Percentiles rank a stretch among this genome's conserved stretches.
These are phyloP conservation scores for Galaxias olidus DNA, from an alignment of 2,797 vertebrate genomes.

Conservation along the genomic window DNA sequence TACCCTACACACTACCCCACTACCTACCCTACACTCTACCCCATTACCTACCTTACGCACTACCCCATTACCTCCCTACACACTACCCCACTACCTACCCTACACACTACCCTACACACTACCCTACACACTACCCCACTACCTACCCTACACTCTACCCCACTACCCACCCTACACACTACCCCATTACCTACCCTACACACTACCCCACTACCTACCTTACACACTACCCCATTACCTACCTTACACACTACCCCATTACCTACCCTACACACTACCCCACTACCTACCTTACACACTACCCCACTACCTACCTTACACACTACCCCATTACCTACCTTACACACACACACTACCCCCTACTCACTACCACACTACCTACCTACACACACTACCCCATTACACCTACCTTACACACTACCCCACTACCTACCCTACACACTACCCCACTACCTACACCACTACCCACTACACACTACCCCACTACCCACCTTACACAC, in stretches of 20 bases:
- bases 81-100: conserved; percentile 13
- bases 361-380: conserved; percentile 4
- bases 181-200: neutral
- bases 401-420: conserved; percentile 59
- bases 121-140: conserved; percentile 20
- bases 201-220: neutral
- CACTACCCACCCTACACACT: too few relatives aligned
- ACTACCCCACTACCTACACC: conserved; percentile 48
- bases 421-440: conserved; percentile 58
- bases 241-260: too few relatives aligned
- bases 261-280: too few relatives aligned
- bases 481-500: conserved; percentile 15
- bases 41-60: too few relatives aligned
- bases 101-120: conserved; percentile 35
- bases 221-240: too few relatives aligned
- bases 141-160: too few relatives aligned
- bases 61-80: conserved; percentile 12
- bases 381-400: conserved; percentile 9
- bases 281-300: too few relatives aligned
- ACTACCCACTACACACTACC: conserved; percentile 29
- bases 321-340: too few relatives aligned
- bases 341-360: conserved; percentile 15
- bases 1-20: conserved; percentile 7
- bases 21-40: conserved; percentile 51
- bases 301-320: too few relatives aligned